A percentile compares a stretch with the other conserved stretches of the same genome.
Evolutionary conservation across 30 jellyfish, hydroid and myxozoan species (phyloP).

Genomic region (Cassiopea andromeda): DNA sequence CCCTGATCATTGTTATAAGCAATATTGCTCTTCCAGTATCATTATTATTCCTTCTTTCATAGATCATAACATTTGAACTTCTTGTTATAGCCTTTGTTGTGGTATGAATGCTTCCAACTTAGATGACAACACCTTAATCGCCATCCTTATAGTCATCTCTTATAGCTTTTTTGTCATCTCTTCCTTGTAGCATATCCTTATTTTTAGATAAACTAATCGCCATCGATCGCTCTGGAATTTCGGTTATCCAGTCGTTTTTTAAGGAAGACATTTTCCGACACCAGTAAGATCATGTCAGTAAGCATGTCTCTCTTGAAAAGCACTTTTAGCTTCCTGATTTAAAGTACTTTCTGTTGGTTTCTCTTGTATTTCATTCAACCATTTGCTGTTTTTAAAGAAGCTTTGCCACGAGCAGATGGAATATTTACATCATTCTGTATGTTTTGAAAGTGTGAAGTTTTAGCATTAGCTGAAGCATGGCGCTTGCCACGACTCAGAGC

Average conservation of each 20-base stretch:
- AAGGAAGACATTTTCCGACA: no score
- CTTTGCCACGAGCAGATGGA: neutral
- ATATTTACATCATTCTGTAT: no score
- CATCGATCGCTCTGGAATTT: no score
- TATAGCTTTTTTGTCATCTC: no score
- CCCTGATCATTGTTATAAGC: neutral
- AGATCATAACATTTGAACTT: neutral
- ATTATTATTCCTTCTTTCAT: neutral
- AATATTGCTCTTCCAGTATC: slow-evolving; percentile 23
- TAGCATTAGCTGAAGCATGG: no score
- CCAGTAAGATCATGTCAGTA: no score
- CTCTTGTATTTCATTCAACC: neutral
- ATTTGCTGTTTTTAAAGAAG: neutral
- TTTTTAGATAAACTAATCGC: no score
- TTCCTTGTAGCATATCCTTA: no score
- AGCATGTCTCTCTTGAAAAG: no score
- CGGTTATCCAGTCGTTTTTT: no score
- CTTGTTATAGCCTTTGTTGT: neutral
- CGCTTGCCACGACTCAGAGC: no score
- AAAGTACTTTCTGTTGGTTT: neutral
- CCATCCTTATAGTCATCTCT: neutral
- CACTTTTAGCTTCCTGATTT: neutral
- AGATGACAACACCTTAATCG: neutral
- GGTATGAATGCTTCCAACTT: neutral
- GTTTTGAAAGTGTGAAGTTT: no score